Conservation (phyloP, 2,888 invertebrate genomes). For the Notocelia uddmanniana region DNA sequence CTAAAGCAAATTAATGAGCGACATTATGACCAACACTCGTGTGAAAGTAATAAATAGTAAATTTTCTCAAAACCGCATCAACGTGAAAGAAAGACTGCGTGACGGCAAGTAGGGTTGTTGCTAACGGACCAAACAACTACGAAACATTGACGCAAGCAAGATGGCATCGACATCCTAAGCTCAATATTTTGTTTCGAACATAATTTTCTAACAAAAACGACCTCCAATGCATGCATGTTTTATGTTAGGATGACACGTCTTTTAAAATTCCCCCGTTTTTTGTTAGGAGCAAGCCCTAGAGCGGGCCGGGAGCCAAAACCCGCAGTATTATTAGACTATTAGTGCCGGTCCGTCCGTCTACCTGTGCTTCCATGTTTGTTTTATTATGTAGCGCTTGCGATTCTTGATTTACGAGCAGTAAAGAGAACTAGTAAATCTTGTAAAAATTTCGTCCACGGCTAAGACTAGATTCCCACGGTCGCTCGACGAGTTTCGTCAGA, state of each 20-base stretch:
- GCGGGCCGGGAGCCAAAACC: conserved; percentile 75
- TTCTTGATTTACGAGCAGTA: conserved; percentile 44
- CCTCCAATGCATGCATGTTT: conserved; percentile 31
- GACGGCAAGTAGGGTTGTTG: conserved; percentile 52
- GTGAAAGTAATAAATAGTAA: conserved; percentile 46
- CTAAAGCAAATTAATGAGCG: conserved; percentile 37
- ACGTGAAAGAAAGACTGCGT: conserved; percentile 53
- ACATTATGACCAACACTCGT: conserved; percentile 34
- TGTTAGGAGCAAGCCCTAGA: conserved; percentile 62
- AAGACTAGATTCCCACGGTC: conserved; percentile 42
- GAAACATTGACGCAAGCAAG: conserved; percentile 45
- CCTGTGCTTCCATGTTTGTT: conserved; percentile 66
- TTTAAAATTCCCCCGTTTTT: conserved; percentile 56
- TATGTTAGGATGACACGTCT: conserved; percentile 34
- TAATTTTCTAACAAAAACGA: conserved; percentile 44
- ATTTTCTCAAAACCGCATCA: conserved; percentile 44
- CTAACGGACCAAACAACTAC: conserved; percentile 46
- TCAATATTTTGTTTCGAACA: conserved; percentile 14
- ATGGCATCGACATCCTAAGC: conserved; percentile 15
- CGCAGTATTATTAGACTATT: conserved; percentile 80
- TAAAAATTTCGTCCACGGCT: conserved; percentile 2
- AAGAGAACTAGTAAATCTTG: conserved; percentile 19
- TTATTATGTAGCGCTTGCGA: conserved; percentile 50
- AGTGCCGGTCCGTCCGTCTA: conserved; percentile 69
- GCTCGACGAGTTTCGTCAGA: conserved; percentile 50